phyloP scores from a whole-genome alignment of 2,797 vertebrate genomes.

The Dendrocincla tyrannina region DNA sequence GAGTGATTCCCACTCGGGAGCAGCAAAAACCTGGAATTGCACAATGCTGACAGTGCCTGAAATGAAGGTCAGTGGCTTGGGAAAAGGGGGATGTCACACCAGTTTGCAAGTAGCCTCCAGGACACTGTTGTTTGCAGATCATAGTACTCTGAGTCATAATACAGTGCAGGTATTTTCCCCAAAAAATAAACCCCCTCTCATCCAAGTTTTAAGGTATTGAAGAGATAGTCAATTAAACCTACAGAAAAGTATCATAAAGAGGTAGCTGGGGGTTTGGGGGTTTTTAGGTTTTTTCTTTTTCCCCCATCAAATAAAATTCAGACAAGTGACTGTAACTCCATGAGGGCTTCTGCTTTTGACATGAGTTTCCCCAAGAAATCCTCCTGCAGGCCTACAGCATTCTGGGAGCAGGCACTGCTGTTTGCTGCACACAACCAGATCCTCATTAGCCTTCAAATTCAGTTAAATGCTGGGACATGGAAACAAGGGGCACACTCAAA shows the following conservation, averaged over 20 bases:
- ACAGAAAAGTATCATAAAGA: background rate
- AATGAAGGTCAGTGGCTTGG: background rate
- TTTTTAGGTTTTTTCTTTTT: background rate
- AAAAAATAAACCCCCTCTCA: background rate
- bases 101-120: background rate
- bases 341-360: fast-evolving
- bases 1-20: background rate
- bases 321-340: too few species aligned
- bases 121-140: background rate
- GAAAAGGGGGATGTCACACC: background rate
- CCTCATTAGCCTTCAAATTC: background rate
- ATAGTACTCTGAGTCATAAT: background rate
- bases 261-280: background rate
- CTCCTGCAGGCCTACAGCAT: background rate
- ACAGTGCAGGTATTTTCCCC: background rate
- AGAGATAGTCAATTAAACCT: background rate
- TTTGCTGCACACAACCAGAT: background rate
- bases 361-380: fast-evolving
- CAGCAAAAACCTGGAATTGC: background rate
- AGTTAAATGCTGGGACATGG: background rate
- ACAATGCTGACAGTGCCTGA: background rate
- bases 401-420: background rate
- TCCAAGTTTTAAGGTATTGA: background rate
- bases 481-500: background rate
- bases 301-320: background rate